Base-by-base conservation (phyloP, 1,140 invertebrate species). In the Drosophila chauvacae region DNA sequence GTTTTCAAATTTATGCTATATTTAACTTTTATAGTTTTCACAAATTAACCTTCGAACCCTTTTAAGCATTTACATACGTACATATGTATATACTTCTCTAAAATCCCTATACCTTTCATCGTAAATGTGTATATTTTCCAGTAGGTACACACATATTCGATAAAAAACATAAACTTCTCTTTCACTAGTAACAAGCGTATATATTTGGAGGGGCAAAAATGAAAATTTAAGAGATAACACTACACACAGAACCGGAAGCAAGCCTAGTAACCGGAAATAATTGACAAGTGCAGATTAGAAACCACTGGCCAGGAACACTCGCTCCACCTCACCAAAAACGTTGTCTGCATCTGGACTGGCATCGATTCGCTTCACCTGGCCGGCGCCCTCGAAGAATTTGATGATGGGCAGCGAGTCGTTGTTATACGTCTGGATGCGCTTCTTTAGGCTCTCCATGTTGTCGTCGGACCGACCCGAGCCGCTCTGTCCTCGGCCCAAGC, bases 391-490 rank as follows among this genome's bases (percentile, higher is more conserved):
- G 84, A 98, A 99, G 92, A 97, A 94, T 28, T 98, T 93, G 55
- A 99, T 97, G 79, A 99, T 99, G 2, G 98, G 98, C 94, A 98
- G 95, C 0, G 98, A 98, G 69, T 98, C 97, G 77, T 96, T 96
- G 10, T 96, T 93, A 92, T 98, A 99, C 1, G 98, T 99, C 60
- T 96, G 94, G 75, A 99, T 97, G 81, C 99, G 94, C 92, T 99
- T 98, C 69, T 96, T 95, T 26, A 99, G 93, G 86, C 97, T 97
- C 66, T 99, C 97, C 37, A 95, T 87, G 93, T 99, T 99, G 91
- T 99, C 99, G 93, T 99, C 99, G 3, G 96, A 95, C 20, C 99
- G 95, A 1, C 98, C 98, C 93, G 97, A 98, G 23, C 97, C 97
- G 51, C 95, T 95, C 18, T 96, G 95, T 2, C 98, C 98, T 45